Base-by-base conservation (phyloP, 2,888 invertebrate species). In the Heliconius sara region DNA sequence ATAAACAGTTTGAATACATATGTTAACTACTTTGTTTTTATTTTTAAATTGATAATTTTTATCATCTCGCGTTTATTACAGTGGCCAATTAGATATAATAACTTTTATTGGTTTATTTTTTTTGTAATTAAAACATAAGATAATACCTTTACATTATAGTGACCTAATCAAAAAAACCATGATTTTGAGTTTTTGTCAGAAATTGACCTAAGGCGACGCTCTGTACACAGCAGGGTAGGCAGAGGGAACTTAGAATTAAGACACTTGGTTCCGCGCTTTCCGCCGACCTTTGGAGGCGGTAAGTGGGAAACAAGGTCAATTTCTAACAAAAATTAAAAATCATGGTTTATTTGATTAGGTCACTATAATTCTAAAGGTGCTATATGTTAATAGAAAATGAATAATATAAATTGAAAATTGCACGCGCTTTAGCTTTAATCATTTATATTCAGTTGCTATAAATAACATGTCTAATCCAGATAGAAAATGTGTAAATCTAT, bases 11-110 rank as follows among this genome's bases (percentile, higher is more conserved):
- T 65, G 39, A 47, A 47, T 43, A 66, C 65, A 75, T 65, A 7
- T 2, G 47, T 75, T 66, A 75, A 75, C 66, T 75, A 75, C 22
- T 75, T 65, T 75, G 47, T 65, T 75, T 75, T 75, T 75, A 75
- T 66, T 75, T 47, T 10, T 47, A 47, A 66, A 66, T 66, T 43
- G 75, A 66, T 75, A 75, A 47, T 22, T 66, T 47, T 47, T 65
- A 75, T 75, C 75, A 43, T 27, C 27, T 75, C 65, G 47, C 47
- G 43, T 22, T 75, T 47, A 70, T n/a, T 47, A 10, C 63, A 22
- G 39, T 19, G 65, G 75, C 19, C 75, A 75, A 75, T 75, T 75
- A 47, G 60, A 27, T 43, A 22, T n/a, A 70, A 65, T 34, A 19
- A 65, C n/a, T 73, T 43, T 73, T 25, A 57, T 34, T 34, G 9